Base-by-base conservation (phyloP, 2,888 invertebrate genomes). In the Hoplodrina ambigua region DNA sequence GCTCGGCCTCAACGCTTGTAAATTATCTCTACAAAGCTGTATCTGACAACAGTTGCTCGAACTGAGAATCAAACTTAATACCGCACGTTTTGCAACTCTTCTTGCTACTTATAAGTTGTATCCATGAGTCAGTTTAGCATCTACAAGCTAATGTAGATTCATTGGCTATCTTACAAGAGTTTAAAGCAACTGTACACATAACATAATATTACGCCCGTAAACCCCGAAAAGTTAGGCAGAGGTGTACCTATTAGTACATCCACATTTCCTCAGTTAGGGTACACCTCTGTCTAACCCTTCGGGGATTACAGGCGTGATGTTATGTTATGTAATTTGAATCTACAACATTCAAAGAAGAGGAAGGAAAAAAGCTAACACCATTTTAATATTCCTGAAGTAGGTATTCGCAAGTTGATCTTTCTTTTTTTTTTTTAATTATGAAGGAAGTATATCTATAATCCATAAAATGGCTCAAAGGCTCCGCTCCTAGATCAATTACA, bases 381-480 rank as follows among this genome's bases (percentile, higher is more conserved):
- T 33, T 7, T 6, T 15, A 25, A 44, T 52, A 53, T 74, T 20
- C 46, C 17, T 52, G 19, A 44, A 72, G 49, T n/a, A n/a, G n/a
- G n/a, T 19, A 62, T 46, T 37, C 60, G 44, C 55, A 59, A 60
- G 44, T 20, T 54, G 37, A 37, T 60, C 30, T 66, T 66, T 56
- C 49, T 49, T 19, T 53, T 19, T 53, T 33, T 49, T 19, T 53
- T 19, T 53, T 33, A 17, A 59, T 30, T 53, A 73, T 68, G 53
- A 37, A 60, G 46, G 17, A 46, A 78, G 61, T 62, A 41, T 41
- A 46, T 13, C 3, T 44, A 44, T 4, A 13, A 15, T 5, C 17
- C 46, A 4, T 17, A 17, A 46, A 56, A 19, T 56, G 46, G 15
- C 30, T 68, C 56, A 64, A 83, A 81, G 81, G 77, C 55, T 80